Base-by-base conservation (phyloP, 2,797 vertebrate genomes). In the Premnoplex brunnescens region DNA sequence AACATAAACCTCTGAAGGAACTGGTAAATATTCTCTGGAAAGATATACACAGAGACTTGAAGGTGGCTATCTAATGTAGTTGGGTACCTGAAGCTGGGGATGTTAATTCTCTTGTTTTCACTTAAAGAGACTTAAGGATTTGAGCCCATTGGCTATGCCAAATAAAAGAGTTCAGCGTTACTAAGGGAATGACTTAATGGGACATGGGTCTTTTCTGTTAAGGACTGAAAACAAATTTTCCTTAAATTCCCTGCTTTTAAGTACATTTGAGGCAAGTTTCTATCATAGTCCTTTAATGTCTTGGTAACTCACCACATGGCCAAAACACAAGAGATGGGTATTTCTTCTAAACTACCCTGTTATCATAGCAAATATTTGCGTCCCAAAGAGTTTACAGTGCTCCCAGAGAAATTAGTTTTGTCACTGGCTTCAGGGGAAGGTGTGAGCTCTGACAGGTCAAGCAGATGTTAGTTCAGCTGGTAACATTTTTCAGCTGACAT, bases 401-500 rank as follows among this genome's bases (percentile, higher is more conserved):
- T 93, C 27, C 20, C 7, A 15, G 55, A 85, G 51, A 68, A 95
- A 58, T n/a, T 3, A 60, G 24, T 81, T 90, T 84, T 94, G 78
- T 95, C 55, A 71, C 54, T 80, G 64, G 43, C 58, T 91, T 78
- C 62, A 68, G 69, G 30, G 59, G 66, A 88, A 93, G 85, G 60
- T 81, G 72, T 82, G 91, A 94, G 76, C 68, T 91, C 67, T 92
- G 83, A 39, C 54, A 85, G 78, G 69, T 59, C 4, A 7, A 94
- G 55, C 62, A 84, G 79, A 74, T 96, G 39, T 67, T 96, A 78
- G 51, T 83, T 94, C 89, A 94, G 55, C 84, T 92, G 88, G 91
- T 87, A 95, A 59, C 14, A 24, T 74, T 55, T 91, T 90, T 88
- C 46, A 90, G 49, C 72, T 88, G 80, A 7, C 5, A 13, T 85